Base-by-base conservation (phyloP, 2,113 vertebrate genomes). In the Setophaga kirtlandii region DNA sequence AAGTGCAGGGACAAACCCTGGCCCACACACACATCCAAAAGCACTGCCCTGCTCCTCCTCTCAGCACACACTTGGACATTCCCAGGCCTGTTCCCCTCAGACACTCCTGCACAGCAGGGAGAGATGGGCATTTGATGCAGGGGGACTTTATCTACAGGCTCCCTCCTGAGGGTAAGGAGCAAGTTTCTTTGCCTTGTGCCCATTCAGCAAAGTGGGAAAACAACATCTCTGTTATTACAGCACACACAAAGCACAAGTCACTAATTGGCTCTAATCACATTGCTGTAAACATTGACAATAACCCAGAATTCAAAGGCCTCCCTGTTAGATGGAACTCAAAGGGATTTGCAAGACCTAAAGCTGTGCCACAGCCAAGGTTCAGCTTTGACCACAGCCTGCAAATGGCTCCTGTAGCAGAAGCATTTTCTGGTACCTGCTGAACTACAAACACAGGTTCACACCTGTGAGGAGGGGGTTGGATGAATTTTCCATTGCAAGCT, bases 241-340 rank as follows among this genome's bases (percentile, higher is more conserved):
- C 15, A 27, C 83, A 47, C 23, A 81, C 44, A 90, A 93, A 94
- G 76, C 47, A 55, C 71, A 74, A 78, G 64, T 83, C 86, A 41
- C 60, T 74, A 53, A 83, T 11, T 89, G 86, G 56, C 49, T 83
- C 67, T 77, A 31, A 82, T 92, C 83, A 77, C 69, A 59, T 16
- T 50, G 30, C 80, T 87, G 64, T 64, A 93, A 93, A 77, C 77
- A 76, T 4, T 55, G 65, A 83, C 92, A 90, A 64, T 31, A 68
- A 82, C 22, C 31, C 50, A 80, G 80, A 77, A 90, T 58, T 80
- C 80, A 92, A 95, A 87, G 87, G 37, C 42, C 49, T 77, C 42
- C 2, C 42, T 87, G 69, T 81, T 47, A 63, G 15, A 59, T 20
- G 21, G 44, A 71, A 47, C 35, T 70, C 53, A 47, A 55, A 81